Conservation (phyloP, 2,888 invertebrate species). For the Drosophila borealis region DNA sequence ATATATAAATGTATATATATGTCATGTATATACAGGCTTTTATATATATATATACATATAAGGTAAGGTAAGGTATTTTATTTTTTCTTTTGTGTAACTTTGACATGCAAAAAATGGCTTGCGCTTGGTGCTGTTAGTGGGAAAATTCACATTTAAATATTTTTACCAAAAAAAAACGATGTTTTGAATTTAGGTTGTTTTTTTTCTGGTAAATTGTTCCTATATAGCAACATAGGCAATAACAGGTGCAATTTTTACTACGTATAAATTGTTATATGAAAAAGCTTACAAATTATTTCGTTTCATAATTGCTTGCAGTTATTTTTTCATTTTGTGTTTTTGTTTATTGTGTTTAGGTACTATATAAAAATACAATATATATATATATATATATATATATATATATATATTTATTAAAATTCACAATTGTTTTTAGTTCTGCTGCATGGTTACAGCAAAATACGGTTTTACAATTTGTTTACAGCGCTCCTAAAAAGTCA, state of each 20-base stretch:
- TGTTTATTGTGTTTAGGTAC: constrained; percentile 59
- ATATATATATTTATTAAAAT: constrained; percentile 72
- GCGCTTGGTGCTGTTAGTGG: constrained; percentile 77
- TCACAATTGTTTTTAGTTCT: constrained; percentile 67
- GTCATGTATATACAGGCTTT: constrained; percentile 53
- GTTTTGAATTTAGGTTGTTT: constrained; percentile 10
- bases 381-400: constrained; percentile 64
- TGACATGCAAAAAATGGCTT: constrained; percentile 79
- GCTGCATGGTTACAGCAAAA: constrained; percentile 62
- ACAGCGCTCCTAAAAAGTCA: constrained; percentile 60
- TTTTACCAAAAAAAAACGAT: constrained; percentile 41
- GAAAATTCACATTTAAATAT: constrained; percentile 64
- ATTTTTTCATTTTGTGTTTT: constrained; percentile 27
- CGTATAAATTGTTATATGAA: constrained; percentile 70
- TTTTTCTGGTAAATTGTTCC: constrained; percentile 38
- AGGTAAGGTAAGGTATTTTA: constrained; percentile 34
- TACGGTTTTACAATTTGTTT: constrained; percentile 52
- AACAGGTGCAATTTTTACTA: constrained; percentile 75
- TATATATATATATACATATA: constrained; percentile 33
- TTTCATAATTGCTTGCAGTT: constrained; percentile 70
- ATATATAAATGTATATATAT: constrained; percentile 31
- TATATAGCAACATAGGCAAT: constrained; percentile 65
- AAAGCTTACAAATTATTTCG: constrained; percentile 78
- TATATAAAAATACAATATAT: constrained; percentile 77
- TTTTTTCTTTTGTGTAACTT: constrained; percentile 52